These are phyloP conservation scores for Tenrec ecaudatus DNA, from an alignment of 2,113 vertebrate genomes.

Conservation along the genomic window DNA sequence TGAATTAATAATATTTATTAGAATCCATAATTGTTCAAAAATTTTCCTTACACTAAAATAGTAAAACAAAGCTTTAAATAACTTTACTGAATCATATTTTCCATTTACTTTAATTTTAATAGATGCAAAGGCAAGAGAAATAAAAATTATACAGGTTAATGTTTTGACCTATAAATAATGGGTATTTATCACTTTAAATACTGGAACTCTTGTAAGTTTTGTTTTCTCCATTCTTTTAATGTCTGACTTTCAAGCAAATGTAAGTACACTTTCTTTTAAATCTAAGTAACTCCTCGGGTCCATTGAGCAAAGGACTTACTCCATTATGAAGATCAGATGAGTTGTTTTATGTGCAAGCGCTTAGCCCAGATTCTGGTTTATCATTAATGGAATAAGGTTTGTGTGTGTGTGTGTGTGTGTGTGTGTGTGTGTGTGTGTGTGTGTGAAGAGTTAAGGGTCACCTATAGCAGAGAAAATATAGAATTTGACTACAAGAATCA, in stretches of 20 bases:
- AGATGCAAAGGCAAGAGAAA: background rate
- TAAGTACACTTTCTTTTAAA: conserved; percentile 25
- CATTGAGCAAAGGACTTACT: conserved; percentile 13
- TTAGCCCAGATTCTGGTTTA: conserved; percentile 26
- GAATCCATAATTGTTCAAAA: conserved; percentile 17
- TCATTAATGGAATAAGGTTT: conserved; percentile 34
- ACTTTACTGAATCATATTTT: background rate
- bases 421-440: no score
- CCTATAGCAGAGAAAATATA: conserved; percentile 71
- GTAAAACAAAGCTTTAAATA: background rate
- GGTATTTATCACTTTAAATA: background rate
- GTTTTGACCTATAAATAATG: background rate
- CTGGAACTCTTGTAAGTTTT: background rate
- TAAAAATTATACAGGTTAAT: background rate
- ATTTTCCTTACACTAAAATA: background rate
- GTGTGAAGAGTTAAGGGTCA: conserved; percentile 54
- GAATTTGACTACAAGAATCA: conserved; percentile 80
- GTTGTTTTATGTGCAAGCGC: conserved; percentile 44
- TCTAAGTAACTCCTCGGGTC: conserved; percentile 22
- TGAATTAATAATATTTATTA: background rate
- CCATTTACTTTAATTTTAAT: conserved; percentile 7
- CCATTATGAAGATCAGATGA: conserved; percentile 54
- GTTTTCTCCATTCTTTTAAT: conserved; percentile 46
- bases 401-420: no score
- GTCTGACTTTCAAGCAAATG: conserved; percentile 59